Evolutionary conservation across 2,113 vertebrate genomes (phyloP).

Genomic region (Amazona guildingii): DNA sequence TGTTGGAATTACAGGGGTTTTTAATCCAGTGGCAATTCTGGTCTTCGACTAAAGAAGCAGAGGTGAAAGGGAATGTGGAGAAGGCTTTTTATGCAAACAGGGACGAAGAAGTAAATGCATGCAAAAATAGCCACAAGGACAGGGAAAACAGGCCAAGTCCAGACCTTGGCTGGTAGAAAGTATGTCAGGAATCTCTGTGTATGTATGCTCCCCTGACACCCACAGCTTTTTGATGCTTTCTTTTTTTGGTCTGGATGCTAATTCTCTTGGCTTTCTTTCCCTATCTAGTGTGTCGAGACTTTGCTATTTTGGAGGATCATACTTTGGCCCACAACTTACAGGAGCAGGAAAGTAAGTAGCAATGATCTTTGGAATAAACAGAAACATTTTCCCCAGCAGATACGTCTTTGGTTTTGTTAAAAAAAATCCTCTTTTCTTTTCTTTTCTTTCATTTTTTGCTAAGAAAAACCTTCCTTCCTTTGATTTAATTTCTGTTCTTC

Average conservation of each 20-base stretch:
- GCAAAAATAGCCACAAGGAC: neutral
- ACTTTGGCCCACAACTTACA: conserved; percentile 94
- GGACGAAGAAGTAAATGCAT: neutral
- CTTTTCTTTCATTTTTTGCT: conserved; percentile 10
- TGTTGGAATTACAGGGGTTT: neutral
- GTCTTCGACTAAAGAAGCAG: neutral
- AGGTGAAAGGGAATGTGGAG: neutral
- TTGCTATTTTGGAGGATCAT: conserved; percentile 94
- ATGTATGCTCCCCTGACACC: neutral
- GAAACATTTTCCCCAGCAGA: neutral
- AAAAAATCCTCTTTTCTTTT: neutral
- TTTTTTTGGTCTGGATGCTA: neutral
- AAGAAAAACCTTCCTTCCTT: neutral
- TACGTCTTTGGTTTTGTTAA: neutral
- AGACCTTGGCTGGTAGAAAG: neutral
- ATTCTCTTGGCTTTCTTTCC: neutral
- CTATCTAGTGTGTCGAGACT: conserved; percentile 88
- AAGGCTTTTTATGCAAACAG: neutral
- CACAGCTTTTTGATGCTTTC: neutral
- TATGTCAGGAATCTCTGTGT: neutral
- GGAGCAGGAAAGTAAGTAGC: conserved; percentile 95
- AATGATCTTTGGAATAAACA: neutral
- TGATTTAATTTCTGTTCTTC: neutral
- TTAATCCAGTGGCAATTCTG: neutral
- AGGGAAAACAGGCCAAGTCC: neutral